Conservation (phyloP, 2,113 vertebrate genomes). For the Eretmochelys imbricata region DNA sequence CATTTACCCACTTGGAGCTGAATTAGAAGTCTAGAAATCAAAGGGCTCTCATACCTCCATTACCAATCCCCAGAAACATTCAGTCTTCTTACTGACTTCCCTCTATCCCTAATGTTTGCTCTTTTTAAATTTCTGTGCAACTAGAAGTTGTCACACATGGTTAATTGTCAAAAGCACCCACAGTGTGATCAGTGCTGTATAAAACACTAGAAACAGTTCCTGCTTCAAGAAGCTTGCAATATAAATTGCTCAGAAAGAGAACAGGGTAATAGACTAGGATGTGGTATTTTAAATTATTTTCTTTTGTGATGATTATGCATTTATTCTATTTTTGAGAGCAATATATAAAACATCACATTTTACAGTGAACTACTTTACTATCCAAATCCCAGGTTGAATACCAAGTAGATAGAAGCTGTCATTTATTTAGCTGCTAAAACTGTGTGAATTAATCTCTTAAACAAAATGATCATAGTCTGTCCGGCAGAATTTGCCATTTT, state of each 20-base stretch:
- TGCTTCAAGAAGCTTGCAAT: neutral
- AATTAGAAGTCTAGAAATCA: neutral
- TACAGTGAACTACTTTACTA: neutral
- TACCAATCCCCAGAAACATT: neutral
- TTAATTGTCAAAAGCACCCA: neutral
- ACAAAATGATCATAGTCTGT: neutral
- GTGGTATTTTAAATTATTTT: neutral
- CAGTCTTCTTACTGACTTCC: neutral
- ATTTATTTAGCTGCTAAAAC: neutral
- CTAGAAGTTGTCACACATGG: neutral
- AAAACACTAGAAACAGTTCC: neutral
- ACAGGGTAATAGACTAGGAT: neutral
- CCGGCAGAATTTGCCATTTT: neutral
- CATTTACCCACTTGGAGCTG: neutral
- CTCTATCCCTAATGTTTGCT: neutral
- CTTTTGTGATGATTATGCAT: neutral
- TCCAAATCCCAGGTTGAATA: neutral
- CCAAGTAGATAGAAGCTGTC: neutral
- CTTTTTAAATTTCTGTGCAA: neutral
- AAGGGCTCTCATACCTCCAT: neutral
- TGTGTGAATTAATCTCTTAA: neutral
- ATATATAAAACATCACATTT: neutral
- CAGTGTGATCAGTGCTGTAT: neutral
- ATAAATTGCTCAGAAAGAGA: neutral
- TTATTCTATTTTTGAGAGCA: neutral